Conservation (phyloP, 2,113 vertebrate species). For the Trogon surrucura region DNA sequence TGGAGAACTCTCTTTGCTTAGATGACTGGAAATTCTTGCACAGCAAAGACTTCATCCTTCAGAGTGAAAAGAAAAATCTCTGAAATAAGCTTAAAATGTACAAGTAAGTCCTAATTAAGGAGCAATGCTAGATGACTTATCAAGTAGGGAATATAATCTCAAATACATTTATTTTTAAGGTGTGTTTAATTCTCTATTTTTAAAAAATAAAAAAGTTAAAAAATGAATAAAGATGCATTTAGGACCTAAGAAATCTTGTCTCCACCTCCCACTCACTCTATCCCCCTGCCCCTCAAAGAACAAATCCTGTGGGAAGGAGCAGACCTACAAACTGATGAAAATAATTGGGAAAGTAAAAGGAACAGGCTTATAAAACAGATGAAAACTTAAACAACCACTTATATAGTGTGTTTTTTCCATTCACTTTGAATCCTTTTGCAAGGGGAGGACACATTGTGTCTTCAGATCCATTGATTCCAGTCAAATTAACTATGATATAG, state of each 20-base stretch:
- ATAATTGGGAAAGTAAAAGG: neutral
- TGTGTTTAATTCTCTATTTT: neutral
- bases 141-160: neutral
- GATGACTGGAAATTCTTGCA: slow-evolving; percentile 56
- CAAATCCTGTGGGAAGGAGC: neutral
- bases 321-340: neutral
- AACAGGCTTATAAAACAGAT: neutral
- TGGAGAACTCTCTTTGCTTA: slow-evolving; percentile 49
- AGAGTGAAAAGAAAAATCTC: neutral
- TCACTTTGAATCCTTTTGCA: neutral
- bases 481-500: neutral
- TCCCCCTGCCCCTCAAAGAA: neutral
- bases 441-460: neutral
- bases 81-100: neutral
- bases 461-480: neutral
- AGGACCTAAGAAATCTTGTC: neutral
- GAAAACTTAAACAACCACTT: neutral
- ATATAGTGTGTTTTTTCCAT: neutral
- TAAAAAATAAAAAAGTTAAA: neutral
- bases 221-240: neutral
- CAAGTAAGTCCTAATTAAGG: neutral
- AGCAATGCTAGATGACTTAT: neutral
- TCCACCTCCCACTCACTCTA: neutral
- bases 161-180: neutral
- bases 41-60: slow-evolving; percentile 39